Evolutionary conservation across 2,888 invertebrate genomes (phyloP).

Genomic region (Drosophila colorata): DNA sequence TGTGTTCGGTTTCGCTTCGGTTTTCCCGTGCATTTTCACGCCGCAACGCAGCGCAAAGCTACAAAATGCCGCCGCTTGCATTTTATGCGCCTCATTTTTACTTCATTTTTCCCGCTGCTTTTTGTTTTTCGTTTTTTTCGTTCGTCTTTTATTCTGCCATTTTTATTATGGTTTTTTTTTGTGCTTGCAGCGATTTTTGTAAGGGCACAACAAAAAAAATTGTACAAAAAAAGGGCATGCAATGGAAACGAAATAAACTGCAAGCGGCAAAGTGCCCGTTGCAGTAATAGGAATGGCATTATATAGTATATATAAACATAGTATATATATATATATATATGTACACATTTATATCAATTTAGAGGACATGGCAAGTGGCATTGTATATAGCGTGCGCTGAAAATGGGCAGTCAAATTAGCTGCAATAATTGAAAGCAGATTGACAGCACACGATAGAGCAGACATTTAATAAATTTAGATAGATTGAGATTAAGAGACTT

Average conservation of each 20-base stretch:
- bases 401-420: conserved; percentile 61
- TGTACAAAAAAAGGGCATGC: conserved; percentile 54
- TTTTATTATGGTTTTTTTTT: conserved; percentile 50
- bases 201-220: conserved; percentile 42
- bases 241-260: conserved; percentile 69
- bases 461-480: conserved; percentile 2
- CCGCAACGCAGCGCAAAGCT: conserved; percentile 52
- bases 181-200: conserved; percentile 48
- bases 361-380: background rate
- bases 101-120: conserved; percentile 4
- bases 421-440: conserved; percentile 67
- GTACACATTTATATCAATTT: conserved; percentile 15
- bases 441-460: conserved; percentile 36
- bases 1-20: conserved; percentile 13
- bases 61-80: conserved; percentile 71
- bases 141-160: conserved; percentile 41
- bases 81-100: conserved; percentile 56
- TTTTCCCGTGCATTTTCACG: conserved; percentile 59
- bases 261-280: conserved; percentile 34
- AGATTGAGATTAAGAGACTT: background rate
- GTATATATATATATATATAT: conserved; percentile 8
- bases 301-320: conserved; percentile 1
- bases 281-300: conserved; percentile 32
- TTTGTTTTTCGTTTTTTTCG: conserved; percentile 27
- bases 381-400: conserved; percentile 24